phyloP scores from a whole-genome alignment of 1,140 invertebrate species.

The Bombus soroeensis region DNA sequence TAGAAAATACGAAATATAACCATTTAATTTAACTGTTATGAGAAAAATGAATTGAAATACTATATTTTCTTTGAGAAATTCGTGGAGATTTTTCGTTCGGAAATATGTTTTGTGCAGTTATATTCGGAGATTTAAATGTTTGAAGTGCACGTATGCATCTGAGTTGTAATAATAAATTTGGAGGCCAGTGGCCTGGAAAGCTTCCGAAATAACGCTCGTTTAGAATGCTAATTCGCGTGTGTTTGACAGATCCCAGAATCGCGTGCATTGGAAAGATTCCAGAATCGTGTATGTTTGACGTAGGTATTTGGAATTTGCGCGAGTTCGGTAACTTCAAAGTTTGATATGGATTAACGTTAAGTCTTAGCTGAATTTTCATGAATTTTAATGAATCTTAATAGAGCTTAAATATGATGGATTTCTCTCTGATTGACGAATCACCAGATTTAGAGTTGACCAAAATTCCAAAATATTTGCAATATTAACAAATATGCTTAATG shows the following conservation, averaged over 20 bases:
- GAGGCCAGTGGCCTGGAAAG: neutral
- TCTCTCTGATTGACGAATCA: neutral
- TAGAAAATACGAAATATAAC: neutral
- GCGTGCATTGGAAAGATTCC: constrained; percentile 9
- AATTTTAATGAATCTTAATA: neutral
- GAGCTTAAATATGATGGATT: too few species aligned
- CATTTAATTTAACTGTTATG: too few species aligned
- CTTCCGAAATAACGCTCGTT: constrained; percentile 21
- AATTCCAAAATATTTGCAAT: neutral
- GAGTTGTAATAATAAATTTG: constrained; percentile 21
- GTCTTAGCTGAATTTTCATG: neutral
- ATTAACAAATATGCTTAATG: neutral
- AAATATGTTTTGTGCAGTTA: neutral
- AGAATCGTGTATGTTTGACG: constrained; percentile 5
- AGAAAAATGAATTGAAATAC: too few species aligned
- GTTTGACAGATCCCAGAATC: neutral
- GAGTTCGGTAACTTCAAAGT: neutral
- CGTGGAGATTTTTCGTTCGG: neutral
- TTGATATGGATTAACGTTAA: neutral
- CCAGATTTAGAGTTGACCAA: neutral
- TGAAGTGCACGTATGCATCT: neutral
- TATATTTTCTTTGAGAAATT: neutral
- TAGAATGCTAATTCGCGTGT: constrained; percentile 14
- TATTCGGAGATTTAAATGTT: neutral
- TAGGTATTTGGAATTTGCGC: constrained; percentile 5